Conservation (phyloP, 2,113 vertebrate species). For the Ardeotis arabs region DNA sequence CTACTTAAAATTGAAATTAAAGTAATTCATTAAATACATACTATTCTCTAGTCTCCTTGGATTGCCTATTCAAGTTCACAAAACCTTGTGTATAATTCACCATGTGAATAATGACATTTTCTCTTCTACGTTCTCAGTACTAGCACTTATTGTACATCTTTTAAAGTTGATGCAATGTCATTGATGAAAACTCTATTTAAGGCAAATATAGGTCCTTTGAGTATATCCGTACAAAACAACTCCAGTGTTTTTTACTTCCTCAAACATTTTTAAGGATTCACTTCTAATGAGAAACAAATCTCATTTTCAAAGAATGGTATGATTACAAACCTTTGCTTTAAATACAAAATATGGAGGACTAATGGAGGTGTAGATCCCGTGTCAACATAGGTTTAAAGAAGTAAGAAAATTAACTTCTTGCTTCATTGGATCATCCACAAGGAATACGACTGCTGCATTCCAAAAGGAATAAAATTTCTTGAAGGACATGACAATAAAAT, state of each 20-base stretch:
- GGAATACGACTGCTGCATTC: background rate
- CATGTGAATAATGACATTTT: background rate
- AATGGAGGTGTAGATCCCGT: background rate
- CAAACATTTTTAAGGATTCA: background rate
- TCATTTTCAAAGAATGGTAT: background rate
- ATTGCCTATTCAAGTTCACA: background rate
- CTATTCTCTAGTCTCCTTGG: background rate
- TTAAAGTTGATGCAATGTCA: background rate
- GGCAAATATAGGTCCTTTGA: background rate
- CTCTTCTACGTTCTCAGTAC: background rate
- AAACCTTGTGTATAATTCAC: background rate
- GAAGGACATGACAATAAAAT: background rate
- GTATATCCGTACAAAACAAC: background rate
- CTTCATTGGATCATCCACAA: background rate
- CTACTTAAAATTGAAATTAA: background rate
- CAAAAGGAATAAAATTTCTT: background rate
- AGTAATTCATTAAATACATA: background rate
- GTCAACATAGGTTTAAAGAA: background rate
- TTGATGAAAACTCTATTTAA: background rate
- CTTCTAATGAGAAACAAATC: background rate
- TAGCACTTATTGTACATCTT: background rate
- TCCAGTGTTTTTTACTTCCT: background rate
- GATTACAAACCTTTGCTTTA: background rate
- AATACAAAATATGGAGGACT: background rate
- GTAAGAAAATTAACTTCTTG: background rate